These are phyloP conservation scores for Chrysolina americana DNA, from an alignment of 2,888 invertebrate genomes.

Conservation along the genomic window DNA sequence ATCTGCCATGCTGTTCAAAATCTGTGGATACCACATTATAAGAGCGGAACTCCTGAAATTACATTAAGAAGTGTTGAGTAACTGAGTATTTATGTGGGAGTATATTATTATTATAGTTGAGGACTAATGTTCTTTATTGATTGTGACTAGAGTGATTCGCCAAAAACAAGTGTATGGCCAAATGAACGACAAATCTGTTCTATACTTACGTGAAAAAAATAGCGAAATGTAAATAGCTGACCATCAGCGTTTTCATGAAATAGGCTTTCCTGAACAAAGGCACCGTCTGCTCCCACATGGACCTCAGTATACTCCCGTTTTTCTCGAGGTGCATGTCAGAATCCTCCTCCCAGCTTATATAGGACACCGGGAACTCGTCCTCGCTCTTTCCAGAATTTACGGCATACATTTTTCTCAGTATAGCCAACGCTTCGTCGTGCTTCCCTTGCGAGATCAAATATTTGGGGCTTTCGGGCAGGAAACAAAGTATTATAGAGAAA, in stretches of 20 bases:
- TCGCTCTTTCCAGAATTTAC: conserved; percentile 62
- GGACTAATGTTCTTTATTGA: too few species aligned
- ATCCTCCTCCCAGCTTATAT: conserved; percentile 62
- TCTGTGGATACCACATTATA: conserved; percentile 76
- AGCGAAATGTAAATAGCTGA: conserved; percentile 68
- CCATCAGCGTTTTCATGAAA: conserved; percentile 64
- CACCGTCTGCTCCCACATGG: conserved; percentile 67
- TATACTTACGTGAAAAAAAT: conserved; percentile 66
- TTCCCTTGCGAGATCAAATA: conserved; percentile 64
- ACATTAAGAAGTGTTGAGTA: background rate
- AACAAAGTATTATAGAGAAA: conserved; percentile 58
- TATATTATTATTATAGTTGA: too few species aligned
- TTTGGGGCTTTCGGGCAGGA: conserved; percentile 69
- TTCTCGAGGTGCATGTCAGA: conserved; percentile 44
- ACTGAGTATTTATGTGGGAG: too few species aligned
- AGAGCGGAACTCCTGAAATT: conserved; percentile 72
- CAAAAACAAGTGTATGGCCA: too few species aligned
- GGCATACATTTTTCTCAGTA: conserved; percentile 63
- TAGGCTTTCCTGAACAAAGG: conserved; percentile 64
- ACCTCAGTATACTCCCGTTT: conserved; percentile 56
- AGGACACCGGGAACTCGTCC: conserved; percentile 63
- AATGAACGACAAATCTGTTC: too few species aligned
- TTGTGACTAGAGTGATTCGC: too few species aligned
- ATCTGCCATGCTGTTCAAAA: conserved; percentile 71
- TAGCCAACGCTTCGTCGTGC: conserved; percentile 61